These are phyloP conservation scores for Dipodomys stephensi DNA, from an alignment of 2,113 vertebrate species.

Conservation along the genomic window DNA sequence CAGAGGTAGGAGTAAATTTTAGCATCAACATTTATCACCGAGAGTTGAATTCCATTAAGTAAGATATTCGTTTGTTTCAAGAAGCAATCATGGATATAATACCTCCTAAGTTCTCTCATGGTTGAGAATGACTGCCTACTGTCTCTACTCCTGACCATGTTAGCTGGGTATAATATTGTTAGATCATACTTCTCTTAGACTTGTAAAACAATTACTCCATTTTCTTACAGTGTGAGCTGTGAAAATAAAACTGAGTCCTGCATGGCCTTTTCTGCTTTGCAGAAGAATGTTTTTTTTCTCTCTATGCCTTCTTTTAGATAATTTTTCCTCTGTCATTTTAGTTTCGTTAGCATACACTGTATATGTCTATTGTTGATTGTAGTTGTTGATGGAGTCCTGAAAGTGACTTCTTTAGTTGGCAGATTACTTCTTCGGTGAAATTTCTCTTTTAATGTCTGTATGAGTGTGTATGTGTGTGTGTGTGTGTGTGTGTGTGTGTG, in stretches of 20 bases:
- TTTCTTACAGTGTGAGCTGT: background rate
- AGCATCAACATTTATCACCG: background rate
- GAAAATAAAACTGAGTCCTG: background rate
- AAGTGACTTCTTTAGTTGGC: background rate
- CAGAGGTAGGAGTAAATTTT: background rate
- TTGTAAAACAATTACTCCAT: background rate
- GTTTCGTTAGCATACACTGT: conserved; percentile 12
- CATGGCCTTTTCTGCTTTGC: background rate
- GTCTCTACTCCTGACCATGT: background rate
- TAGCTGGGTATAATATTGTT: background rate
- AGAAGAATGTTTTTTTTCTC: background rate
- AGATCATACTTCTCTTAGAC: background rate
- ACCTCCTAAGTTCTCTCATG: background rate
- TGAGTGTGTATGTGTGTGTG: too few relatives aligned
- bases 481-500: too few relatives aligned
- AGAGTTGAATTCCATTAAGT: background rate
- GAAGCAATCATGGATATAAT: background rate
- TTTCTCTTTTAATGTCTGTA: background rate
- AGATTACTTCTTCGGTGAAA: background rate
- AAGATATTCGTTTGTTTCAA: background rate
- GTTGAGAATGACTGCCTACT: background rate
- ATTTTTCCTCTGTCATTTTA: background rate
- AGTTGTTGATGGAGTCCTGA: background rate
- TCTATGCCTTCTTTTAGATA: background rate
- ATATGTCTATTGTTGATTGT: background rate